Percentiles rank a stretch among this genome's conserved stretches.
Evolutionary conservation across 2,113 vertebrate genomes (phyloP).

Genomic region (Chauna torquata): DNA sequence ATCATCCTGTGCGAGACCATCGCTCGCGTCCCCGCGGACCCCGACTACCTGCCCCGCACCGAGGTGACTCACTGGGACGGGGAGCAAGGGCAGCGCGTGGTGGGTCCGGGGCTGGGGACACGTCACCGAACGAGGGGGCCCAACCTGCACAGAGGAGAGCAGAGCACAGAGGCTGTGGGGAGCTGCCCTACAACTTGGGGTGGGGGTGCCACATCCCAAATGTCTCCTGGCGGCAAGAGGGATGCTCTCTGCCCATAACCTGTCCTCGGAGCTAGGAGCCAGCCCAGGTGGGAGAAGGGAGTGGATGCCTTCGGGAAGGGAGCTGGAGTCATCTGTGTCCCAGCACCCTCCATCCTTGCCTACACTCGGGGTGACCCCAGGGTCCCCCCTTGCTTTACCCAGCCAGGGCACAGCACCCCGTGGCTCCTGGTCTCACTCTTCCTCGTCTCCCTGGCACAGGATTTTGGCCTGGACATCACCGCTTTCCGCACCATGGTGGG

Average conservation of each 20-base stretch:
- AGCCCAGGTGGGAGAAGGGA: background rate
- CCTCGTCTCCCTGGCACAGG: conserved; percentile 66
- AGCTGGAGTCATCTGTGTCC: background rate
- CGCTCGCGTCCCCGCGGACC: conserved; percentile 91
- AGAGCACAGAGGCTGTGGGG: background rate
- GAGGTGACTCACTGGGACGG: conserved; percentile 79
- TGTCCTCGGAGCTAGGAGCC: background rate
- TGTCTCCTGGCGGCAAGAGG: background rate
- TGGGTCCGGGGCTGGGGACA: fast-evolving
- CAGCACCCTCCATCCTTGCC: background rate
- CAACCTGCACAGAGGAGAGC: no score
- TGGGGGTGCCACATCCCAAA: background rate
- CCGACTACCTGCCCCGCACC: conserved; percentile 91
- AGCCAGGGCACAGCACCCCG: background rate
- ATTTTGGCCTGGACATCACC: conserved; percentile 90
- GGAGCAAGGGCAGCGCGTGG: no score
- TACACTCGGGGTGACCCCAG: background rate
- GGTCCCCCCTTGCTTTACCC: background rate
- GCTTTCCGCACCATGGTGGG: conserved; percentile 88
- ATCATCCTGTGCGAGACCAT: conserved; percentile 96
- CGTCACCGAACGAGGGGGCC: background rate
- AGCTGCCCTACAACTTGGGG: fast-evolving
- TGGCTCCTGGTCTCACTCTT: background rate
- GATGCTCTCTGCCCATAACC: background rate
- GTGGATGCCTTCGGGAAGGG: background rate